Percentiles rank a stretch among this genome's conserved stretches.
phyloP scores from a whole-genome alignment of 2,113 vertebrate genomes.

The Catagonus wagneri region DNA sequence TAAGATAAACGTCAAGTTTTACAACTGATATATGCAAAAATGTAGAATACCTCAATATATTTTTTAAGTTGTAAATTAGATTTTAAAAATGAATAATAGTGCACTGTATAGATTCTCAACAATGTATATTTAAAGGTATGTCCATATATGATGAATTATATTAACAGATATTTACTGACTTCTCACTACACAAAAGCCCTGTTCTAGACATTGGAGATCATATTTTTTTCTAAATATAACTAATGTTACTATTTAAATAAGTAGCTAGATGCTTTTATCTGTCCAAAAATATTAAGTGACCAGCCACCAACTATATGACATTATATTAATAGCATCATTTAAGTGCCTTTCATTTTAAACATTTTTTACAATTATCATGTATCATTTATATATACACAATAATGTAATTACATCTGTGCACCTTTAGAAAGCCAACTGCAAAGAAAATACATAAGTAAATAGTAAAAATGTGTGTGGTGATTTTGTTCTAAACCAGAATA shows the following conservation, averaged over 20 bases:
- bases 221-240: background rate
- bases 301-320: background rate
- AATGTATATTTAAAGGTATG: background rate
- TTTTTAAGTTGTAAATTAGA: background rate
- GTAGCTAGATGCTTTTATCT: background rate
- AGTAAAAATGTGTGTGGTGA: background rate
- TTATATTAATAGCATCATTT: background rate
- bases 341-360: background rate
- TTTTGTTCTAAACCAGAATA: background rate
- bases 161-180: background rate
- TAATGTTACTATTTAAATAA: background rate
- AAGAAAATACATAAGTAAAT: background rate
- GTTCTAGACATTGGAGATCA: background rate
- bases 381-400: background rate
- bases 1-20: background rate
- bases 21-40: background rate
- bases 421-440: background rate
- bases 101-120: background rate
- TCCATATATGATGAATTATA: background rate
- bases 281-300: background rate
- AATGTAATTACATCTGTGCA: background rate
- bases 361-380: background rate
- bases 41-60: background rate
- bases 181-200: background rate
- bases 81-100: background rate